Evolutionary conservation across 2,797 vertebrate species (phyloP), one percentile per base, ranked within the genome.

Genomic region (Alca torda): DNA sequence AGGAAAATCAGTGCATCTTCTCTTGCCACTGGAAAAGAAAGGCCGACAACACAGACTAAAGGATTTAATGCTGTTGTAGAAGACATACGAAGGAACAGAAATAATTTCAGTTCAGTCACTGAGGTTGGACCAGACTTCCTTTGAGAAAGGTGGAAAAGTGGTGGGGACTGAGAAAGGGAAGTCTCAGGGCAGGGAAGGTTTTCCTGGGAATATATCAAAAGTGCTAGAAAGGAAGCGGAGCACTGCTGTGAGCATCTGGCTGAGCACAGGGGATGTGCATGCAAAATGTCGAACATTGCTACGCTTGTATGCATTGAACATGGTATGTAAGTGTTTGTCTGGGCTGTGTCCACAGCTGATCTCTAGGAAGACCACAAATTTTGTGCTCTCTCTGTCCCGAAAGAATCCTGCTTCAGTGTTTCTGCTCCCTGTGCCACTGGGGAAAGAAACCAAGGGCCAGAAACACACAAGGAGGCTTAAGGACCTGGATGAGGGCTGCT

Each of bases 241-340:
- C 21, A 46, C 18, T 12, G 11, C 57, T 50, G 43, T 8, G 23
- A 69, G 21, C 19, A 51, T 16, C n/a, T 64, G 73, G 17, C 73
- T 50, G 59, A 84, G 15, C 35, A 46, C n/a, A 23, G 31, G 13
- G 3, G 13, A 46, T 35, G 24, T 65, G 26, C 37, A 26, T 1
- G 5, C 35, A 23, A 57, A 43, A 6, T 16, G 2, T 9, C 3
- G 4, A 72, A 45, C 1, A 5, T 3, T 39, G 33, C 51, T 85
- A 17, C 5, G 0, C 11, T 70, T 6, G 0, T 6, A 6, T 31
- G 16, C 14, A 4, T 0, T 56, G 20, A 46, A 24, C 3, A 2
- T 11, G 26, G 23, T 2, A 4, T 37, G 3, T 23, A 41, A 45
- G 14, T 4, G 2, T 43, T 53, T 72, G 15, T 26, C 45, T 63